phyloP scores from a whole-genome alignment of 2,113 vertebrate species.

The Axis porcinus region DNA sequence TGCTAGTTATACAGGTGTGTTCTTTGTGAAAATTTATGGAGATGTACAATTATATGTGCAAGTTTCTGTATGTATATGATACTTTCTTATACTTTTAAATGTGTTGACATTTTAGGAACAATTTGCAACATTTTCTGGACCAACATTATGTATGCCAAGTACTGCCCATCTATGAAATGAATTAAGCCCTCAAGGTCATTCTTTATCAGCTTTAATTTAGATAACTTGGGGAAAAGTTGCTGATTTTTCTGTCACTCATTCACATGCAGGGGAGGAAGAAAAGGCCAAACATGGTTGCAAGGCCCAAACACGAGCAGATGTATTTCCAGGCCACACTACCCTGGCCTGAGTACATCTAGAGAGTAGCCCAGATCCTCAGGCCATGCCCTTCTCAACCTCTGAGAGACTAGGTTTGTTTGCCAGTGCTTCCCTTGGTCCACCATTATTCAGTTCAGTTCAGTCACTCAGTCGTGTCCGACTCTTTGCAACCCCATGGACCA shows the following conservation, averaged over 20 bases:
- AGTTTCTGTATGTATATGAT: neutral
- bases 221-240: neutral
- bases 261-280: neutral
- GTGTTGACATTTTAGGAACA: neutral
- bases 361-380: neutral
- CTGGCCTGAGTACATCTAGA: too few species aligned
- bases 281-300: neutral
- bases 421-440: neutral
- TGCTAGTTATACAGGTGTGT: neutral
- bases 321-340: neutral
- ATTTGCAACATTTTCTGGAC: neutral
- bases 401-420: neutral
- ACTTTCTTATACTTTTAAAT: neutral
- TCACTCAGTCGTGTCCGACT: too few species aligned
- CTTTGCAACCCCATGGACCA: too few species aligned
- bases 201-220: neutral
- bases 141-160: neutral
- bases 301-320: accelerated
- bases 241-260: neutral
- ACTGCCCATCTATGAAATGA: neutral
- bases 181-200: neutral
- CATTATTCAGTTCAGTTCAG: neutral
- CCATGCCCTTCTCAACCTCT: neutral
- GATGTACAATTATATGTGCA: too few species aligned
- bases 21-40: neutral